These are phyloP conservation scores for Camptogramma bilineatum DNA, from an alignment of 2,888 invertebrate genomes.

Conservation along the genomic window DNA sequence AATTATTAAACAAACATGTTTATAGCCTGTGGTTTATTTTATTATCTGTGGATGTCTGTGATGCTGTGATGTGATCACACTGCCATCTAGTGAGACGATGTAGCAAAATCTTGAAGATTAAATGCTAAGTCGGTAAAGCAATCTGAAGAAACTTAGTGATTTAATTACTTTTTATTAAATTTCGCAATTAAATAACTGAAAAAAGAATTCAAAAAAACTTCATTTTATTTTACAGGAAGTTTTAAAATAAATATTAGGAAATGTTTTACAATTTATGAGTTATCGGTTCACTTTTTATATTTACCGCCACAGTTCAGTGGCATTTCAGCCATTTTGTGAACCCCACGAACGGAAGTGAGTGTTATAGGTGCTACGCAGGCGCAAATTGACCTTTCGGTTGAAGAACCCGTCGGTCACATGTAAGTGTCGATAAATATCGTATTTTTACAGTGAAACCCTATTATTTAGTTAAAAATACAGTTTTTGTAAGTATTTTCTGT, in stretches of 20 bases:
- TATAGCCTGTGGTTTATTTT: conserved; percentile 19
- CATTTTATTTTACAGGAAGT: not conserved
- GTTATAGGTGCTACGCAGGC: conserved; percentile 89
- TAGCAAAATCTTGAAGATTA: not conserved
- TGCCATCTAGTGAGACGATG: conserved; percentile 30
- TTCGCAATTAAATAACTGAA: not conserved
- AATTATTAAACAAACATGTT: not conserved
- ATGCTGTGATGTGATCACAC: not conserved
- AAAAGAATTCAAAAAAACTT: not conserved
- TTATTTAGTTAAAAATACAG: conserved; percentile 72
- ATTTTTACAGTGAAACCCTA: conserved; percentile 81
- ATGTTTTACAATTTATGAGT: not conserved
- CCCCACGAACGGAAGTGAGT: conserved; percentile 84
- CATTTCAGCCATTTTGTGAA: conserved; percentile 78
- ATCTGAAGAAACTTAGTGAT: conserved; percentile 7
- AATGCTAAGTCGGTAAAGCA: conserved; percentile 38
- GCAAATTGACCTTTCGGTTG: conserved; percentile 91
- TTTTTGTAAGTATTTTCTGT: conserved; percentile 83
- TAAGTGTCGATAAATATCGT: conserved; percentile 90
- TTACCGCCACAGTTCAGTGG: conserved; percentile 69
- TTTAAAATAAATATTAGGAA: not conserved
- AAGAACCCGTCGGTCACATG: conserved; percentile 96
- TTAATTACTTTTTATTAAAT: conserved; percentile 25
- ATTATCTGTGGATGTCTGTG: conserved; percentile 23
- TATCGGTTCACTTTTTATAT: conserved; percentile 48